Conservation (phyloP, 2,113 vertebrate genomes). For the Rhinolophus sinicus region DNA sequence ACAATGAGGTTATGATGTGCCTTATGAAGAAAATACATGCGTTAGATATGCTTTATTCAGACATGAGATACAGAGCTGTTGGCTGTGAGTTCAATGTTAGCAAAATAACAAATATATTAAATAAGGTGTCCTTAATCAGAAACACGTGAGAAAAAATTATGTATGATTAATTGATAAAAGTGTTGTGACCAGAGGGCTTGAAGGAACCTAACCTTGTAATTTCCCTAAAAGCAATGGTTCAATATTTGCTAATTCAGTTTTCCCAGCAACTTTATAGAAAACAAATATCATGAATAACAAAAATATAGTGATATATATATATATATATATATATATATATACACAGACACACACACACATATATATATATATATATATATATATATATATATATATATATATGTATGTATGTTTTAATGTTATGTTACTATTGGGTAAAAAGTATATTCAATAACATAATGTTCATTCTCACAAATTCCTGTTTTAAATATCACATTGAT, state of each 20-base stretch:
- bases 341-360: too few species aligned
- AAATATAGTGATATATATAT: background rate
- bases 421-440: background rate
- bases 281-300: background rate
- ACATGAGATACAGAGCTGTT: background rate
- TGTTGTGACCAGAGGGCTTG: background rate
- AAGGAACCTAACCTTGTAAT: background rate
- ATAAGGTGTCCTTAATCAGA: background rate
- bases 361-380: background rate
- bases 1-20: background rate
- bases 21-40: background rate
- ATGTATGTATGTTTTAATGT: background rate
- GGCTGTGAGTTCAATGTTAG: background rate
- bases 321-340: background rate
- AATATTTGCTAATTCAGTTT: background rate
- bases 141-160: slow-evolving; percentile 7
- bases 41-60: background rate
- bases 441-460: background rate
- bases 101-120: slow-evolving; percentile 3
- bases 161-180: background rate
- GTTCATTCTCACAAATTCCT: background rate
- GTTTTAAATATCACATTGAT: background rate
- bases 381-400: background rate
- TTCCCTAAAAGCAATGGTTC: background rate
- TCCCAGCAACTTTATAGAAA: background rate